These are phyloP conservation scores for Globia sparganii DNA, from an alignment of 2,888 invertebrate species.

Conservation along the genomic window DNA sequence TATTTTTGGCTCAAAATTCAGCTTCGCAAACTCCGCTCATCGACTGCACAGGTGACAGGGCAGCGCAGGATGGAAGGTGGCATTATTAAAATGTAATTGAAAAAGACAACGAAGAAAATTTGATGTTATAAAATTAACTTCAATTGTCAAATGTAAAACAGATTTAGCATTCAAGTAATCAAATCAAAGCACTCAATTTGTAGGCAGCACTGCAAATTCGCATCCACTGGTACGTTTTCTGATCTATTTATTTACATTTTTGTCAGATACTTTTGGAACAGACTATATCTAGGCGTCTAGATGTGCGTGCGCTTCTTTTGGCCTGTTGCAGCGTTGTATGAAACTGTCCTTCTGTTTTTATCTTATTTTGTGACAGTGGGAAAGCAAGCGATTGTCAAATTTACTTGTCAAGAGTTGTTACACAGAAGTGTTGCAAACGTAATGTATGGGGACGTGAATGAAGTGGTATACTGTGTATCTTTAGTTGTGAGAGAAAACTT, in stretches of 20 bases:
- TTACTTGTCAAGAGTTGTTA: conserved; percentile 74
- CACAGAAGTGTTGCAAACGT: conserved; percentile 65
- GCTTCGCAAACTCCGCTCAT: too few species aligned
- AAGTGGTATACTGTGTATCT: conserved; percentile 29
- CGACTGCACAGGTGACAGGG: too few species aligned
- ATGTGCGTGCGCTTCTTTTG: background rate
- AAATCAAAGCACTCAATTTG: background rate
- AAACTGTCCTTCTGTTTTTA: background rate
- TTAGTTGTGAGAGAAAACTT: conserved; percentile 29
- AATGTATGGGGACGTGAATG: conserved; percentile 47
- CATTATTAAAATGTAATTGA: background rate
- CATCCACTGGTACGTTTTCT: background rate
- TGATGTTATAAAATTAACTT: background rate
- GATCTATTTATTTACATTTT: background rate
- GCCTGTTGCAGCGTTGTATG: background rate
- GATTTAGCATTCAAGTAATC: too few species aligned
- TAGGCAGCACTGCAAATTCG: background rate
- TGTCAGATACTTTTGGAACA: background rate
- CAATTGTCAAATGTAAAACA: too few species aligned
- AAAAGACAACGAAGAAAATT: background rate
- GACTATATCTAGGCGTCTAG: background rate
- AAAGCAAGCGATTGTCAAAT: conserved; percentile 77
- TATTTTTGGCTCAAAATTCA: too few species aligned
- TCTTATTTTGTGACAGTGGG: conserved; percentile 45
- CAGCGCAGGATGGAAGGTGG: too few species aligned